Percentiles rank a stretch among this genome's conserved stretches.
Conservation (phyloP, 2,888 invertebrate species). For the Cylloceria caligata region DNA sequence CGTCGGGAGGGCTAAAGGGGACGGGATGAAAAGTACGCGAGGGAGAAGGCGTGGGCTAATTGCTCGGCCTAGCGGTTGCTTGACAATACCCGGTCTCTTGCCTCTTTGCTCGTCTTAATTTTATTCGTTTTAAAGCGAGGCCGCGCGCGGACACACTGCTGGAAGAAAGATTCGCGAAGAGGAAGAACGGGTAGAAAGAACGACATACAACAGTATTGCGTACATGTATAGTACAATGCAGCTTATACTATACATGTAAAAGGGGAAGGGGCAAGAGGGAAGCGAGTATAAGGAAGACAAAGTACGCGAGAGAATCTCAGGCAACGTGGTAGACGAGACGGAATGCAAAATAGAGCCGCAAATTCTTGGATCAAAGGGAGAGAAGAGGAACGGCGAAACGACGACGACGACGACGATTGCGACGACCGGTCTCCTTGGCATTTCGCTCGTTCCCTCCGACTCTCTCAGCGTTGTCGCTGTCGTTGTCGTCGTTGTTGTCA, state of each 20-base stretch:
- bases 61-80: constrained; percentile 68
- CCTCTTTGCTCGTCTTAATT: constrained; percentile 61
- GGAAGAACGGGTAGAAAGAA: constrained; percentile 8
- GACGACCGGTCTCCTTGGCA: constrained; percentile 73
- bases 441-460: constrained; percentile 73
- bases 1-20: constrained; percentile 19
- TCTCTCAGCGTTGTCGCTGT: constrained; percentile 44
- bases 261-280: constrained; percentile 62
- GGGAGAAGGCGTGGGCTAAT: constrained; percentile 68
- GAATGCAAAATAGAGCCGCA: constrained; percentile 83
- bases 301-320: constrained; percentile 68
- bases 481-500: constrained; percentile 65
- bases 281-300: constrained; percentile 67
- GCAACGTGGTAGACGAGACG: constrained; percentile 75
- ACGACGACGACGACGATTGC: constrained; percentile 58
- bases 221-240: constrained; percentile 51
- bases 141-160: constrained; percentile 32
- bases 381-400: constrained; percentile 70
- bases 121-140: constrained; percentile 62
- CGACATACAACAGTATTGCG: constrained; percentile 8
- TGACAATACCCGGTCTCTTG: constrained; percentile 64
- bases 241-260: constrained; percentile 29
- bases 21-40: constrained; percentile 47
- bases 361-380: constrained; percentile 80
- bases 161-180: constrained; percentile 58